Evolutionary conservation across 2,888 invertebrate genomes (phyloP), one percentile per base, ranked within the genome.

Genomic region (Eupithecia exiguata): DNA sequence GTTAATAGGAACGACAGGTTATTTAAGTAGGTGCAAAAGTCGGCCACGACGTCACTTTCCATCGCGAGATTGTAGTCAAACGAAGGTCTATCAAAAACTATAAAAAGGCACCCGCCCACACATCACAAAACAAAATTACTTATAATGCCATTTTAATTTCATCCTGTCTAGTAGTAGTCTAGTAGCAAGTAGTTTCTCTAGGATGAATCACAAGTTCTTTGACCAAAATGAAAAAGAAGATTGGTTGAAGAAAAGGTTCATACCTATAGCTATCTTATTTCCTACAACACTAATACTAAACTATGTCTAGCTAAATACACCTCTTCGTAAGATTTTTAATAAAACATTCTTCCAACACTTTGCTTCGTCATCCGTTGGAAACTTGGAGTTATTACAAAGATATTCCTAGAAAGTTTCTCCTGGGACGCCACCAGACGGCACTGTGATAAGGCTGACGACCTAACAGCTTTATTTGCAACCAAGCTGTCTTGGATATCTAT

Each of bases 341-440:
- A 76, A 71, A 76, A 73, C 62, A 69, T 74, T 76, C 75, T 73
- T 75, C 69, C 68, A 70, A 73, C 70, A 70, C 67, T 72, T 62
- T 74, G 75, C 72, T 67, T 62, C 70, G 69, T 78, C 77, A 75
- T 68, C 78, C 73, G 68, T 61, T 70, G 43, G 63, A 68, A 74
- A 74, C 76, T 76, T 74, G 53, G 68, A 79, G 71, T 76, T 75
- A 76, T 76, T 76, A 79, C 71, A 74, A 74, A 73, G 73, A 78
- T 76, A 76, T 78, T 78, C 79, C 74, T 69, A 38, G 58, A 18
- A 77, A 77, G 74, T 75, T 74, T 71, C 62, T 66, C 61, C 66
- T 65, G 61, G 61, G 30, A 35, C 4, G 35, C 18, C 30, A 62
- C 62, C 62, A 62, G 35, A 62, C 35, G 62, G 62, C 62, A 14